Evolutionary conservation across 2,797 vertebrate genomes (phyloP).

Genomic region (Leptodactylus fallax): DNA sequence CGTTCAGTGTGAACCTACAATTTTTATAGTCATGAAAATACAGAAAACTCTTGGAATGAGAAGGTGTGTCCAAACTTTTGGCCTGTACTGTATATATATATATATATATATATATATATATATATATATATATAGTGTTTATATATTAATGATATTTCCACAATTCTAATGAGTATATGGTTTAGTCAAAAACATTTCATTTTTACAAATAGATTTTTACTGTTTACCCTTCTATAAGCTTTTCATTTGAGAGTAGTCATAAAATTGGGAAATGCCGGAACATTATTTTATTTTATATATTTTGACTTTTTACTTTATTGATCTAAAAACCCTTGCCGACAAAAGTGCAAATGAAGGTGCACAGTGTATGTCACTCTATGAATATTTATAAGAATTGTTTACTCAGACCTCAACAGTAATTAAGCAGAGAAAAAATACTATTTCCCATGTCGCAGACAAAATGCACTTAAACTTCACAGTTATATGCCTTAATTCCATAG

Average conservation of each 20-base stretch:
- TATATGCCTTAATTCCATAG: conserved; percentile 6
- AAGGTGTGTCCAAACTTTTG: no score
- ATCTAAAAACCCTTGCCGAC: not conserved
- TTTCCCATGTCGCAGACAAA: not conserved
- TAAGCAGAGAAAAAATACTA: not conserved
- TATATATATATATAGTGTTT: no score
- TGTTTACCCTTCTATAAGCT: not conserved
- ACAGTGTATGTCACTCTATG: not conserved
- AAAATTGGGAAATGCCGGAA: not conserved
- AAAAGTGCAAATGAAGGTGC: not conserved
- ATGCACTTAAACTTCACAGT: not conserved
- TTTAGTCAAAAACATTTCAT: not conserved
- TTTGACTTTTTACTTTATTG: not conserved
- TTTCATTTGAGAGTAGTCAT: not conserved
- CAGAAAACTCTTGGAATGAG: no score
- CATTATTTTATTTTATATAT: not conserved
- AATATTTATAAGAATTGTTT: conserved; percentile 2
- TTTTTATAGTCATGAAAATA: no score
- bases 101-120: no score
- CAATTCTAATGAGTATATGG: not conserved
- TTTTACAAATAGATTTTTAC: not conserved
- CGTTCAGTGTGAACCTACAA: no score
- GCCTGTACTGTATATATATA: no score
- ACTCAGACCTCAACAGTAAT: not conserved
- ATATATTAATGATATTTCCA: not conserved